phyloP scores from a whole-genome alignment of 2,888 invertebrate genomes.

The Blomia tropicalis region DNA sequence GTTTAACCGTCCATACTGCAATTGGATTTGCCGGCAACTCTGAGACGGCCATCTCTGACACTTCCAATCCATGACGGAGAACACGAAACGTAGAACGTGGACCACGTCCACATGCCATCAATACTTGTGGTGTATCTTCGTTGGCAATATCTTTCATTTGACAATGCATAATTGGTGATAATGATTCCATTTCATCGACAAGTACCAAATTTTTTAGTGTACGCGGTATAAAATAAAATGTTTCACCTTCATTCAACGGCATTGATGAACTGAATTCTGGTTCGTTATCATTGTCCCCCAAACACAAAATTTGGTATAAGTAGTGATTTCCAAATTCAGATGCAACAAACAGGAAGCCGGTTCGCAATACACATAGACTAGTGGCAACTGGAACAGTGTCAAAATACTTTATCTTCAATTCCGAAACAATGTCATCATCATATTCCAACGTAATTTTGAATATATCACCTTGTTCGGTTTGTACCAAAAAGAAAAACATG shows the following conservation, averaged over 20 bases:
- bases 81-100: conserved; percentile 83
- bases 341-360: conserved; percentile 94
- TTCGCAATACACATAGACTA: conserved; percentile 93
- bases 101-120: conserved; percentile 86
- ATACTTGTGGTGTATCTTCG: conserved; percentile 96
- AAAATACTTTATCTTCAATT: conserved; percentile 96
- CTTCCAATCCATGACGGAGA: conserved; percentile 83
- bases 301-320: conserved; percentile 94
- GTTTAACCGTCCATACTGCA: conserved; percentile 97
- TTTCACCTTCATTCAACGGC: conserved; percentile 95
- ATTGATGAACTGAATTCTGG: conserved; percentile 95
- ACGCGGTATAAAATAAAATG: conserved; percentile 93
- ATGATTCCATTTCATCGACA: conserved; percentile 89
- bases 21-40: conserved; percentile 99
- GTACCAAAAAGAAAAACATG: conserved; percentile 98
- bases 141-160: conserved; percentile 84
- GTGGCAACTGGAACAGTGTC: conserved; percentile 95
- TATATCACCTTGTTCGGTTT: conserved; percentile 94
- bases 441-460: conserved; percentile 93
- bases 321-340: conserved; percentile 99
- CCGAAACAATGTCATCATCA: conserved; percentile 93
- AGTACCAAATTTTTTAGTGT: conserved; percentile 79
- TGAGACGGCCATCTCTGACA: conserved; percentile 98
- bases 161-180: conserved; percentile 70
- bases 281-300: conserved; percentile 97